Evolutionary conservation across 2,797 vertebrate genomes (phyloP), one percentile per base, ranked within the genome.

Genomic region (Distichodus sexfasciatus): DNA sequence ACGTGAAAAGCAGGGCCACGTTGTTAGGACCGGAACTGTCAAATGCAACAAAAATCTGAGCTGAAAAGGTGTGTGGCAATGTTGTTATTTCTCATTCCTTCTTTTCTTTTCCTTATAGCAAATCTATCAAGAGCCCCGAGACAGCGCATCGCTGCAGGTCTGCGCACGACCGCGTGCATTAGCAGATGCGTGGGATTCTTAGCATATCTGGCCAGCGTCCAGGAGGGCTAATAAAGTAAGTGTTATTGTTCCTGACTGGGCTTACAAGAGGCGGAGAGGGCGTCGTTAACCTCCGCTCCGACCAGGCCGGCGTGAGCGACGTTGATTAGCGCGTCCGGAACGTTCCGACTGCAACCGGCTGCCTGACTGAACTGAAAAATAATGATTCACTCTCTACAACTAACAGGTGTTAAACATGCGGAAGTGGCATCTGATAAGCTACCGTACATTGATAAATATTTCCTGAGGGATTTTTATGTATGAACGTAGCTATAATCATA

Each of bases 241-340:
- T 83, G 80, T 86, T 87, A 87, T 89, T 86, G 85, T 84, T 87
- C 81, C 80, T 87, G 85, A 88, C 84, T 86, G 59, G 44, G 69
- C 81, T 78, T 74, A 83, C 81, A 74, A 60, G 64, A 76, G 74
- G 76, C 60, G 59, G 77, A n/a, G n/a, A n/a, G n/a, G n/a, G n/a
- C n/a, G n/a, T n/a, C n/a, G n/a, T n/a, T n/a, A n/a, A n/a, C n/a
- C n/a, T n/a, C n/a, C n/a, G n/a, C n/a, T n/a, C n/a, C n/a, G n/a
- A n/a, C n/a, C n/a, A n/a, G n/a, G n/a, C n/a, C n/a, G n/a, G n/a
- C n/a, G n/a, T n/a, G n/a, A n/a, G n/a, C n/a, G n/a, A n/a, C n/a
- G n/a, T n/a, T n/a, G 90, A 91, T 91, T 91, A 87, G 85, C 51
- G 82, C 85, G 87, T 88, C 85, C 86, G 85, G 81, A 83, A 82